Evolutionary conservation across 2,888 invertebrate species (phyloP).

Genomic region (Diachrysia chrysitis): DNA sequence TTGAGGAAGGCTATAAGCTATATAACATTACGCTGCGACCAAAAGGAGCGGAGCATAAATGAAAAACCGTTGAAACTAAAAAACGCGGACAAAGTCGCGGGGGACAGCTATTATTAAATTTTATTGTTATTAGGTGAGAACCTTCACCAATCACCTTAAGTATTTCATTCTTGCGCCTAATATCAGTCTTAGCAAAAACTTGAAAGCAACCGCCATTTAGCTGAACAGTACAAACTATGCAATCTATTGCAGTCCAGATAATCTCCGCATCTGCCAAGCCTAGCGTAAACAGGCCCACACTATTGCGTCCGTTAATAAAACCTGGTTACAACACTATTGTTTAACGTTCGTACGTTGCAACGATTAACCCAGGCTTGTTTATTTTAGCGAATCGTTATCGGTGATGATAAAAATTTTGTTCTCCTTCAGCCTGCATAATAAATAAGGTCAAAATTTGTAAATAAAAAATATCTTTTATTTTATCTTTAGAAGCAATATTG

Average conservation of each 20-base stretch:
- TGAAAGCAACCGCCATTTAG: neutral
- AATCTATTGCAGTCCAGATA: conserved; percentile 42
- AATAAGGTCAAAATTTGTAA: neutral
- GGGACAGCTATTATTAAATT: no score
- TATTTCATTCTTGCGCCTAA: neutral
- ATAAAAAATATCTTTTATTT: neutral
- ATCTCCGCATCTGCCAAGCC: conserved; percentile 45
- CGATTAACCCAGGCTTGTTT: neutral
- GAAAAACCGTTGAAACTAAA: no score
- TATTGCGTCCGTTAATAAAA: conserved; percentile 32
- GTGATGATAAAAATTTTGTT: conserved; percentile 1
- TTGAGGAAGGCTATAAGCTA: no score
- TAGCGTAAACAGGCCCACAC: conserved; percentile 48
- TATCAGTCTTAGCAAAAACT: neutral
- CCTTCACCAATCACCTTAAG: no score
- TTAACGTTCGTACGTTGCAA: conserved; percentile 15
- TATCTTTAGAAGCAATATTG: neutral
- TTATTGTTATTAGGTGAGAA: no score
- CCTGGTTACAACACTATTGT: conserved; percentile 53
- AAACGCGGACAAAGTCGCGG: no score
- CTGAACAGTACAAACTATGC: conserved; percentile 20
- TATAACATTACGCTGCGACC: no score
- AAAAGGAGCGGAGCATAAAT: no score
- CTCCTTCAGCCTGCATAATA: conserved; percentile 1
- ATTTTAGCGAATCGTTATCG: neutral